phyloP scores from a whole-genome alignment of 2,113 vertebrate species.

The Pelusios castaneus region DNA sequence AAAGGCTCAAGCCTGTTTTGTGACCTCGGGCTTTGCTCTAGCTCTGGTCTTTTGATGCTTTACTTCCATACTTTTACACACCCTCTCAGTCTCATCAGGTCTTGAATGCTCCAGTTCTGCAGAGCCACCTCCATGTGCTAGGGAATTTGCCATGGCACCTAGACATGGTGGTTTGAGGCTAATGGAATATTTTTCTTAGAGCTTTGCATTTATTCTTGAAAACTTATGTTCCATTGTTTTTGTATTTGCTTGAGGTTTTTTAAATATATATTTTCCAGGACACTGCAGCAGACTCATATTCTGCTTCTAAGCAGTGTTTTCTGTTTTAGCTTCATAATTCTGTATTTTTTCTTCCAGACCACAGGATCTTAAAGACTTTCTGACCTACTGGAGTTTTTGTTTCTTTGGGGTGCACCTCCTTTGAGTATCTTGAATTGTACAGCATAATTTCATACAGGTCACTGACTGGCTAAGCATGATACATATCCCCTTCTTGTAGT shows the following conservation, averaged over 20 bases:
- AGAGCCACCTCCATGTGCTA: not conserved
- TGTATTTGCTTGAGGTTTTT: not conserved
- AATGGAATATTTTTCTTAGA: not conserved
- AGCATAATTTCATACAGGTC: not conserved
- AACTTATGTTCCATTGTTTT: not conserved
- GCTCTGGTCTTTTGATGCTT: not conserved
- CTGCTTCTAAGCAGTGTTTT: not conserved
- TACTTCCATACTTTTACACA: not conserved
- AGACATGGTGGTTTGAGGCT: not conserved
- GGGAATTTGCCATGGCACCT: not conserved
- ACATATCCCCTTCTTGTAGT: not conserved
- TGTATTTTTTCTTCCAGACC: not conserved
- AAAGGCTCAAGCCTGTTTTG: not conserved
- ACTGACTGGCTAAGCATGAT: not conserved
- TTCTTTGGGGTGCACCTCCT: not conserved
- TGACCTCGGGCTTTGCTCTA: not conserved
- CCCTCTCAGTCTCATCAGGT: too few species aligned
- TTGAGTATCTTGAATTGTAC: not conserved
- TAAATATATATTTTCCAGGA: not conserved
- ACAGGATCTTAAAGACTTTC: not conserved
- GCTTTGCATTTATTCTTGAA: not conserved
- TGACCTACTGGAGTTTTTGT: not conserved
- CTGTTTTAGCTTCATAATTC: not conserved
- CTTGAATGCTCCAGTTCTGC: too few species aligned
- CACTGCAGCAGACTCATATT: not conserved